Evolutionary conservation across 2,888 invertebrate species (phyloP).

Genomic region (Eueremaeus valkanovi): DNA sequence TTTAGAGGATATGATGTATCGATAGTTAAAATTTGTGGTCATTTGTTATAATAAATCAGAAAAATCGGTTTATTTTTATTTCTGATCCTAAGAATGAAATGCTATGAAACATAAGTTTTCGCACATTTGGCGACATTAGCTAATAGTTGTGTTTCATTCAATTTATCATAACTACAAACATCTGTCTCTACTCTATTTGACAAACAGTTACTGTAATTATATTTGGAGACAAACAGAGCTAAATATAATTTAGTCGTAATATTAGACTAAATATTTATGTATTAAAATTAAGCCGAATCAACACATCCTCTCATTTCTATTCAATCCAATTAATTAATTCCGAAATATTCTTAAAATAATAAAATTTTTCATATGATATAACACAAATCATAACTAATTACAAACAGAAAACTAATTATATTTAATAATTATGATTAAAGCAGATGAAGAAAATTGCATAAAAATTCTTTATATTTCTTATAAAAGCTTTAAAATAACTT

Average conservation of each 20-base stretch:
- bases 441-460: no score
- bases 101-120: not conserved
- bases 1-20: not conserved
- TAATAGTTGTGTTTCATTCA: conserved; percentile 1
- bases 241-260: not conserved
- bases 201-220: conserved; percentile 7
- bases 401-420: no score
- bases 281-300: not conserved
- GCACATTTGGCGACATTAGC: not conserved
- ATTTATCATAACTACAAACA: conserved; percentile 25
- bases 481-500: no score
- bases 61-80: not conserved
- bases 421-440: no score
- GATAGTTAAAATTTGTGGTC: not conserved
- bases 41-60: no score
- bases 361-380: no score
- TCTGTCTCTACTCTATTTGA: not conserved
- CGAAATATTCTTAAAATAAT: not conserved
- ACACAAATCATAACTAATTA: no score
- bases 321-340: not conserved
- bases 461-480: no score
- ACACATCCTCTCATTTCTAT: not conserved
- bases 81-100: not conserved
- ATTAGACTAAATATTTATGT: not conserved
- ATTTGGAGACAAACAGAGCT: not conserved